Evolutionary conservation across 2,113 vertebrate species (phyloP).

Genomic region (Malurus alboscapulatus): DNA sequence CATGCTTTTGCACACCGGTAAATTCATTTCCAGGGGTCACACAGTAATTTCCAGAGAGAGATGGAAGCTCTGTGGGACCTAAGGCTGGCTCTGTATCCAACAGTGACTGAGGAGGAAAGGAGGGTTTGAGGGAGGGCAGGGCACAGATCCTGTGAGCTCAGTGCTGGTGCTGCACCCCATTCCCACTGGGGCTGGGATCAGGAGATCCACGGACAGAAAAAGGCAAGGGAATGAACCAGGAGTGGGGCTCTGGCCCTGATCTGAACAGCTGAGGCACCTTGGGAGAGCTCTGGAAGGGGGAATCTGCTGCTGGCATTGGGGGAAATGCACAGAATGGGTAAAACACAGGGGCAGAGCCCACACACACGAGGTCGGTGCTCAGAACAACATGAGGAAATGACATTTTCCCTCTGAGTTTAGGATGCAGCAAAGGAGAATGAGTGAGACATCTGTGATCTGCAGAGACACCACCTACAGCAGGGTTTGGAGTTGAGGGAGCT

Average conservation of each 20-base stretch:
- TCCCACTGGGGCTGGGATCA: neutral
- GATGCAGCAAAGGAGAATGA: neutral
- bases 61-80: neutral
- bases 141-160: neutral
- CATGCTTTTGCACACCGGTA: neutral
- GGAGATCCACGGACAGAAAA: neutral
- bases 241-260: rapidly evolving
- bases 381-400: neutral
- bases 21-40: neutral
- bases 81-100: neutral
- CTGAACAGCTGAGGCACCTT: rapidly evolving
- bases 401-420: neutral
- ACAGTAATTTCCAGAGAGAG: neutral
- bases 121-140: neutral
- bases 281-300: neutral
- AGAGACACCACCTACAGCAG: neutral
- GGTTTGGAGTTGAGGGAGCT: neutral
- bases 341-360: neutral
- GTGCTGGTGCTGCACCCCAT: neutral
- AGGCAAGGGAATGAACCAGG: neutral
- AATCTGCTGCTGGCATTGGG: neutral
- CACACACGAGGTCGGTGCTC: neutral
- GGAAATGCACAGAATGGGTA: neutral
- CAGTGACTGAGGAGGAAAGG: neutral
- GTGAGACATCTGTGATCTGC: neutral